A percentile compares a stretch with the other conserved stretches of the same genome.
These are phyloP conservation scores for Hippocampus barbouri DNA, from an alignment of 2,113 vertebrate species.

Conservation along the genomic window DNA sequence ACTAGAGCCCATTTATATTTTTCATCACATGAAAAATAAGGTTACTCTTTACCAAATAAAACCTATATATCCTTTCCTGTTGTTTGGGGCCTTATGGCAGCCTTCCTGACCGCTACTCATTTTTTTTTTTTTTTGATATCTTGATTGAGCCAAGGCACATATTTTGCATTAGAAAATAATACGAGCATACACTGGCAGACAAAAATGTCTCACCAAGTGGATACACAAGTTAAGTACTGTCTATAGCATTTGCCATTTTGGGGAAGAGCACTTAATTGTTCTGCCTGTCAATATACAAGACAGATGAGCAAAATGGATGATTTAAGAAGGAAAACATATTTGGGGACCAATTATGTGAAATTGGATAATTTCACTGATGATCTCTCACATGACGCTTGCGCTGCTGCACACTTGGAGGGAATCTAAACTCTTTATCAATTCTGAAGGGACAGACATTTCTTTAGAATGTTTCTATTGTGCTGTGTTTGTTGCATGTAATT, in stretches of 20 bases:
- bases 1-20: no score
- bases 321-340: neutral
- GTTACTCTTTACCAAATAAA: neutral
- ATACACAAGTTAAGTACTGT: neutral
- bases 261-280: neutral
- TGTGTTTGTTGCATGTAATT: slow-evolving; percentile 23
- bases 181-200: neutral
- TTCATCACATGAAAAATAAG: neutral
- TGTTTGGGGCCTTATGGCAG: neutral
- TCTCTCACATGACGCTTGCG: neutral
- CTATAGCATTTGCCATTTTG: no score
- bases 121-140: neutral
- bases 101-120: neutral
- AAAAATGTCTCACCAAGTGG: neutral
- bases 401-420: neutral
- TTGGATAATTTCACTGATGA: neutral
- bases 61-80: neutral
- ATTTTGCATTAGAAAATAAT: neutral
- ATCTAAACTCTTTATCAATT: neutral
- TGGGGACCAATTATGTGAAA: neutral
- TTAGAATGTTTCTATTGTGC: neutral
- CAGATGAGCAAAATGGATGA: neutral
- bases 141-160: neutral
- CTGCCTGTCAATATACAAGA: neutral
- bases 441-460: neutral